Base-by-base conservation (phyloP, 2,113 vertebrate genomes). In the Dicentrarchus labrax region DNA sequence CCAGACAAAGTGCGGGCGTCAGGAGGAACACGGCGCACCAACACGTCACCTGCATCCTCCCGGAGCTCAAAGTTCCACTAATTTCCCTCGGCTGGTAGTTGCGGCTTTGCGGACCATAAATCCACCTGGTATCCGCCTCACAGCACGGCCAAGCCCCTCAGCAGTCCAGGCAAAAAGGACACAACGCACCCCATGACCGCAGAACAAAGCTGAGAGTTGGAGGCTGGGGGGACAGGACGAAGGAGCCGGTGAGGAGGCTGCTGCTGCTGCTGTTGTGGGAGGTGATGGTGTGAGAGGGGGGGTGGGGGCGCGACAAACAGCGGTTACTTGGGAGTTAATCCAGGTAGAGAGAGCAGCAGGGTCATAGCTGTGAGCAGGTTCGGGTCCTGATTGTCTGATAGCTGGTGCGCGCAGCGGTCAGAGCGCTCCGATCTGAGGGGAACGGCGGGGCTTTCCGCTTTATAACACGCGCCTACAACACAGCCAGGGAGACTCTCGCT, bases 1-100 rank as follows among this genome's bases (percentile, higher is more conserved):
- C 98, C 98, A 98, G 96, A 95, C 95, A 96, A 69, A 98, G 93
- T 21, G 96, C 96, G 76, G 96, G 95, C 89, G 97, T 96, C 92
- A 99, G 95, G 93, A 99, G 95, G 93, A 99, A 95, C 95, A 97
- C 96, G 89, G 96, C 96, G 96, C 96, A 96, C 96, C 97, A 98
- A 87, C 96, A 95, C 92, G 96, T 96, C 95, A 96, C 94, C 96
- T 95, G 97, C 98, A 99, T 99, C 96, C 96, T 98, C 96, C 95
- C 93, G 85, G 96, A 93, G 96, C 88, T 95, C 96, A 97, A 97
- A 98, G 96, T 97, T 97, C 96, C 96, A 88, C 95, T 90, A 94
- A 91, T 94, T 93, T 95, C 96, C 97, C 94, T 96, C 93, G 92
- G 94, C 93, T 96, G 93, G 87, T 92, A 95, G 93, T 93, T 91